Evolutionary conservation across 2,888 invertebrate genomes (phyloP).

Genomic region (Epistrophe eligans): DNA sequence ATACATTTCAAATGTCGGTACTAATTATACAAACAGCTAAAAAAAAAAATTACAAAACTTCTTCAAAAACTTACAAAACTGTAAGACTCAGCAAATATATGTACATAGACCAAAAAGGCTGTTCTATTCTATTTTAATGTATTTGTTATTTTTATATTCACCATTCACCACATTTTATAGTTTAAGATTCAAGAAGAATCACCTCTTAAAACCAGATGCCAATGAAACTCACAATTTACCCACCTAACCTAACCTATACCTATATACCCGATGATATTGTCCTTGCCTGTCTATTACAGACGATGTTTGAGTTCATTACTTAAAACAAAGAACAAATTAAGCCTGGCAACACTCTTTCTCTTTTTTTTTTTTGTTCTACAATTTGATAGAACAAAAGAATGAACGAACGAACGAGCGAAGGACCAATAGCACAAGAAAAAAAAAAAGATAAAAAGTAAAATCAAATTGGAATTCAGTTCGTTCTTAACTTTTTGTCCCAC

Average conservation of each 20-base stretch:
- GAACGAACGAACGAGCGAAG: neutral
- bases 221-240: slow-evolving; percentile 5
- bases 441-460: too few relatives aligned
- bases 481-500: slow-evolving; percentile 30
- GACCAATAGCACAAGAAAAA: neutral
- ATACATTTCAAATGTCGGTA: slow-evolving; percentile 10
- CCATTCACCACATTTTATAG: slow-evolving; percentile 33
- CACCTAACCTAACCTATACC: neutral
- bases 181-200: slow-evolving; percentile 18
- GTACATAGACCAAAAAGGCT: neutral
- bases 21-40: slow-evolving; percentile 26
- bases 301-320: slow-evolving; percentile 56
- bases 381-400: slow-evolving; percentile 39
- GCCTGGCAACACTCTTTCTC: slow-evolving; percentile 64
- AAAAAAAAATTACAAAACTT: neutral
- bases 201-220: slow-evolving; percentile 39
- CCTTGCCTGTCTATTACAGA: slow-evolving; percentile 24
- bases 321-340: slow-evolving; percentile 66
- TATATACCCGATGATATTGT: neutral
- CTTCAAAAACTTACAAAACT: slow-evolving; percentile 2
- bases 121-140: neutral
- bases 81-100: neutral
- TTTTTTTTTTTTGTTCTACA: neutral
- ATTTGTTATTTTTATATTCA: neutral
- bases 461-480: slow-evolving; percentile 52